phyloP scores from a whole-genome alignment of 2,113 vertebrate genomes.

The Fregetta grallaria region DNA sequence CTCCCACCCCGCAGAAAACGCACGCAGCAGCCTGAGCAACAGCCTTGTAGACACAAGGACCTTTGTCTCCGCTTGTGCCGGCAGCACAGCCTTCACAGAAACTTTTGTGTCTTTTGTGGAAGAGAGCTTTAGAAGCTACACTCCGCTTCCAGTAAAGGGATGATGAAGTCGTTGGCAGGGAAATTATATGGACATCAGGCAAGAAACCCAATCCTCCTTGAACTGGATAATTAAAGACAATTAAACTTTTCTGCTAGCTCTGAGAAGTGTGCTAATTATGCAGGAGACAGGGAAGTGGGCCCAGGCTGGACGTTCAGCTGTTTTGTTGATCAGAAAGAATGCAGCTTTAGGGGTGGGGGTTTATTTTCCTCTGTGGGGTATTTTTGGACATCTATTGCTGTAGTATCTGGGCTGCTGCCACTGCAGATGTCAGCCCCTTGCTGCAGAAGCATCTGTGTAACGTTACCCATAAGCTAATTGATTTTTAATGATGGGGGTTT shows the following conservation, averaged over 20 bases:
- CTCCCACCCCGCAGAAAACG: conserved; percentile 16
- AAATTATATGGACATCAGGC: conserved; percentile 83
- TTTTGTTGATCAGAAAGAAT: neutral
- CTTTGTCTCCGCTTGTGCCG: conserved; percentile 8
- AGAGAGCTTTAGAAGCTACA: conserved; percentile 12
- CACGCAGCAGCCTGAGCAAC: neutral
- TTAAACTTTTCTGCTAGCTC: conserved; percentile 89
- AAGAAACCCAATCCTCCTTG: conserved; percentile 86
- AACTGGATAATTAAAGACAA: conserved; percentile 90
- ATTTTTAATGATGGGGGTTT: conserved; percentile 24
- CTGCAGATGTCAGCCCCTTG: conserved; percentile 5
- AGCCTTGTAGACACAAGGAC: neutral
- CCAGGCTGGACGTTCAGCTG: neutral
- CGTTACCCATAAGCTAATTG: conserved; percentile 33
- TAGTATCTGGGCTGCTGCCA: neutral
- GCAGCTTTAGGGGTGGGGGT: neutral
- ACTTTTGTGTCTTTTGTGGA: neutral
- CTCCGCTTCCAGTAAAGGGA: conserved; percentile 57
- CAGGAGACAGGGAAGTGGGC: conserved; percentile 67
- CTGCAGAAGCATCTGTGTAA: conserved; percentile 18
- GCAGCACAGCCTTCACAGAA: neutral
- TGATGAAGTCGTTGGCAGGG: conserved; percentile 84
- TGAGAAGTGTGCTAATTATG: conserved; percentile 86
- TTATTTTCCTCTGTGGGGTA: neutral
- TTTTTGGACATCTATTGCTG: neutral